Evolutionary conservation across 2,888 invertebrate genomes (phyloP), one percentile per base, ranked within the genome.

Genomic region (Himalopsyche kuldschensis): DNA sequence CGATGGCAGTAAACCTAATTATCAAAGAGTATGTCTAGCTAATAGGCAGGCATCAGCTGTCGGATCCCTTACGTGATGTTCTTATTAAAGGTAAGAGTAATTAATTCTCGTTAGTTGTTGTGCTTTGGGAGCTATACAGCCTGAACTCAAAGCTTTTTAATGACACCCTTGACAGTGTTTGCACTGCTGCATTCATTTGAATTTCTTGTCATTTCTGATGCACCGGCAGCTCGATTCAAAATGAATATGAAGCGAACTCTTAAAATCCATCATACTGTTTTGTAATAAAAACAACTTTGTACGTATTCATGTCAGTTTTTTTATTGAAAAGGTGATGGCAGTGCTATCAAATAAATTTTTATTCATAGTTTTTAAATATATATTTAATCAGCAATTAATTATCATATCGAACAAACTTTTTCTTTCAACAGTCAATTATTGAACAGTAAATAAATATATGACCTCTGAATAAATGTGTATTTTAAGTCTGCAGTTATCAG

Each of bases 1-100:
- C 78, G 78, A 75, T 82, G 75, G 46, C 47, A 20, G 75, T 46
- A 79, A 82, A 82, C 48, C 79, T 79, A 82, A 82, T 79, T 82
- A 82, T 76, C 78, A 79, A 20, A 48, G 77, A 82, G 48, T 30
- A 46, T 82, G 46, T 31, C 75, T 69, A 82, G 78, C 69, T 75
- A 81, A 81, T 78, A 78, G 78, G 20, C 31, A 27, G 32, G 17
- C 35, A 48, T 75, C 46, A 41, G 77, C 47, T 27, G 78, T 78
- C 55, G 31, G 35, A 24, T 69, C 80, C n/a, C 80, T 79, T 81
- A 20, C 78, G 24, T 69, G 78, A 20, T 78, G 78, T 78, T 82
- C 82, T 41, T 30, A 30, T 48, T 24, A 78, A 78, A 79, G 79
- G 79, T 82, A 32, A 75, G 30, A 79, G n/a, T 82, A 75, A 75